Percentiles rank a stretch among this genome's conserved stretches.
phyloP scores from a whole-genome alignment of 2,797 vertebrate genomes.

The Atherinosoma microstoma region DNA sequence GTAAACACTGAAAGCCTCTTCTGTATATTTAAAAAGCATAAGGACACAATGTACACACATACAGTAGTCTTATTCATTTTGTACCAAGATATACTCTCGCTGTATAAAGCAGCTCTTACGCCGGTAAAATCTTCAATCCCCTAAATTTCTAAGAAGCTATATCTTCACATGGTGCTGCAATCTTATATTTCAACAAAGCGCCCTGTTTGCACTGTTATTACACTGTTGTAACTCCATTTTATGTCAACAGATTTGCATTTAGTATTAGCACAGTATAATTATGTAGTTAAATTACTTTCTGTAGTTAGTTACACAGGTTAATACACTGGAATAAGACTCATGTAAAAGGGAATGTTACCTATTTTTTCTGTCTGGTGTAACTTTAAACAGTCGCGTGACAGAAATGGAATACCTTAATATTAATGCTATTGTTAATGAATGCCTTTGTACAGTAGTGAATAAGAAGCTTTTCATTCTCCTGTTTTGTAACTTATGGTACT shows the following conservation, averaged over 20 bases:
- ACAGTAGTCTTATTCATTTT: conserved; percentile 29
- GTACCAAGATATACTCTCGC: conserved; percentile 43
- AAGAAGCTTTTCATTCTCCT: conserved; percentile 80
- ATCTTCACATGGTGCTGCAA: conserved; percentile 52
- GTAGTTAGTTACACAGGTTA: conserved; percentile 67
- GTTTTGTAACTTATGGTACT: conserved; percentile 84
- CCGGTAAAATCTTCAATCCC: conserved; percentile 31
- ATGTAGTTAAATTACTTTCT: conserved; percentile 39
- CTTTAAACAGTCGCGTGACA: conserved; percentile 60
- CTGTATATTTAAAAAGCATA: conserved; percentile 48
- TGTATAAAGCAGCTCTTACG: conserved; percentile 38
- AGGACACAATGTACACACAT: conserved; percentile 60
- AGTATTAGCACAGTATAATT: conserved; percentile 62
- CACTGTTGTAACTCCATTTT: conserved; percentile 59
- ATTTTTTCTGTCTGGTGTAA: conserved; percentile 61
- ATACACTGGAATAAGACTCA: conserved; percentile 77
- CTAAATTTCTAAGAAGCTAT: conserved; percentile 39
- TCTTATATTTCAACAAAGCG: conserved; percentile 47
- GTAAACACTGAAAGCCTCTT: conserved; percentile 55
- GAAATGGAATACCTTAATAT: conserved; percentile 70
- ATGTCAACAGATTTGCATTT: conserved; percentile 56
- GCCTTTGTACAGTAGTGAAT: conserved; percentile 84
- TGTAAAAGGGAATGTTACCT: conserved; percentile 61
- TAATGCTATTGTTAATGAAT: conserved; percentile 81
- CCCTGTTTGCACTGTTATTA: conserved; percentile 70